phyloP scores from a whole-genome alignment of 2,797 vertebrate genomes.

The Aeoliscus strigatus region DNA sequence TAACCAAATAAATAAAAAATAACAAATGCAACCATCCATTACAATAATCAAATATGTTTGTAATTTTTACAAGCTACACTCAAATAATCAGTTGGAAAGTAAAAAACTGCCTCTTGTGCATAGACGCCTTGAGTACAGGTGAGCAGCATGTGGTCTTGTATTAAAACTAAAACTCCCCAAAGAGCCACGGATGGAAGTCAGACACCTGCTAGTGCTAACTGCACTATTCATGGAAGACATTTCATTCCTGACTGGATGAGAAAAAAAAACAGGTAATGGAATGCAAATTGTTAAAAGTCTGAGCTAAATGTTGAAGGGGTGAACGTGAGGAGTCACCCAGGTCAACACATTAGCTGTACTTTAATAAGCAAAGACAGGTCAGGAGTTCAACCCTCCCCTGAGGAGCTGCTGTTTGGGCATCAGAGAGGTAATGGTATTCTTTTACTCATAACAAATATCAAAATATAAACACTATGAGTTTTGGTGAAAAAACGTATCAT shows the following conservation, averaged over 20 bases:
- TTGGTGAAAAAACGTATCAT: too few relatives aligned
- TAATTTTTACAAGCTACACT: too few relatives aligned
- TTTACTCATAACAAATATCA: too few relatives aligned
- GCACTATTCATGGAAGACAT: slow-evolving; percentile 32
- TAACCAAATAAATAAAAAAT: too few relatives aligned
- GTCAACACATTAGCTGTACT: slow-evolving; percentile 60
- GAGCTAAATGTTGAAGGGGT: slow-evolving; percentile 38
- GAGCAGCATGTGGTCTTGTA: slow-evolving; percentile 23
- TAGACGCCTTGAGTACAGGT: slow-evolving; percentile 16
- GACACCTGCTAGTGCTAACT: slow-evolving; percentile 57
- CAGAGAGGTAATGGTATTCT: slow-evolving; percentile 4
- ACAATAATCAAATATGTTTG: too few relatives aligned
- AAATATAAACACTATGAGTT: too few relatives aligned
- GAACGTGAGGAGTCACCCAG: slow-evolving; percentile 44
- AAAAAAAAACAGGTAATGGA: slow-evolving; percentile 48
- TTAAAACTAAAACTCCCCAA: slow-evolving; percentile 40
- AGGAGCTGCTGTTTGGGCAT: slow-evolving; percentile 18
- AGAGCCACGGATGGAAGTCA: slow-evolving; percentile 41
- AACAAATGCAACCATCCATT: too few relatives aligned
- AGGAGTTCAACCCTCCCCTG: slow-evolving; percentile 48
- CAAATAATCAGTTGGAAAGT: too few relatives aligned
- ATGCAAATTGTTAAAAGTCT: slow-evolving; percentile 49
- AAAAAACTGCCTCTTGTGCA: too few relatives aligned
- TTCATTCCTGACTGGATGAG: slow-evolving; percentile 19
- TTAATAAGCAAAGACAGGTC: slow-evolving; percentile 61